These are phyloP conservation scores for Pristionchus mayeri DNA, from an alignment of 2,888 invertebrate species.

Conservation along the genomic window DNA sequence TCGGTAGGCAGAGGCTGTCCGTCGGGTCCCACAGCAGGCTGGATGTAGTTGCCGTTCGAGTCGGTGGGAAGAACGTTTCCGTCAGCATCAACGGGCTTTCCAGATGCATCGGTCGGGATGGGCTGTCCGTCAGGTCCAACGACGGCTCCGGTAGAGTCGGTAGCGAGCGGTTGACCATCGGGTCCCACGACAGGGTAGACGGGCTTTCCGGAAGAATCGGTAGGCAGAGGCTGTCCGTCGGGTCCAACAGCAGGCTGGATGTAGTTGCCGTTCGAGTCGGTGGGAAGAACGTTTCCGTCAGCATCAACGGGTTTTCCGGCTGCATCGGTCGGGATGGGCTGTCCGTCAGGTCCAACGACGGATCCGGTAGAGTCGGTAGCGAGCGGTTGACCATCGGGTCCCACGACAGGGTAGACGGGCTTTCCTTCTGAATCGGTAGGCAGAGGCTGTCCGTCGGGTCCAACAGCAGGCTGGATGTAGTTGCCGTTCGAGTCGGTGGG, in stretches of 20 bases:
- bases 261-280: slow-evolving; percentile 58
- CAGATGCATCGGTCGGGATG: slow-evolving; percentile 54
- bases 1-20: slow-evolving; percentile 54
- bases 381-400: slow-evolving; percentile 54
- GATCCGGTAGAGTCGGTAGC: slow-evolving; percentile 29
- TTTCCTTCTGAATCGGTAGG: slow-evolving; percentile 57
- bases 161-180: slow-evolving; percentile 52
- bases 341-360: slow-evolving; percentile 51
- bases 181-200: neutral
- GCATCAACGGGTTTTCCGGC: slow-evolving; percentile 61
- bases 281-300: slow-evolving; percentile 59
- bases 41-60: too few relatives aligned
- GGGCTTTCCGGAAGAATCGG: slow-evolving; percentile 40
- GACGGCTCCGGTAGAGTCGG: slow-evolving; percentile 56
- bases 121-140: slow-evolving; percentile 59
- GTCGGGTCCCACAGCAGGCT: too few relatives aligned
- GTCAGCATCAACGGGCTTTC: slow-evolving; percentile 53
- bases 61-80: slow-evolving; percentile 56
- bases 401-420: slow-evolving; percentile 59
- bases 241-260: slow-evolving; percentile 58
- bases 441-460: slow-evolving; percentile 62
- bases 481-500: slow-evolving; percentile 54
- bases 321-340: slow-evolving; percentile 47
- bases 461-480: slow-evolving; percentile 55
- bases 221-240: slow-evolving; percentile 50